These are phyloP conservation scores for Ondatra zibethicus DNA, from an alignment of 2,113 vertebrate genomes.

Conservation along the genomic window DNA sequence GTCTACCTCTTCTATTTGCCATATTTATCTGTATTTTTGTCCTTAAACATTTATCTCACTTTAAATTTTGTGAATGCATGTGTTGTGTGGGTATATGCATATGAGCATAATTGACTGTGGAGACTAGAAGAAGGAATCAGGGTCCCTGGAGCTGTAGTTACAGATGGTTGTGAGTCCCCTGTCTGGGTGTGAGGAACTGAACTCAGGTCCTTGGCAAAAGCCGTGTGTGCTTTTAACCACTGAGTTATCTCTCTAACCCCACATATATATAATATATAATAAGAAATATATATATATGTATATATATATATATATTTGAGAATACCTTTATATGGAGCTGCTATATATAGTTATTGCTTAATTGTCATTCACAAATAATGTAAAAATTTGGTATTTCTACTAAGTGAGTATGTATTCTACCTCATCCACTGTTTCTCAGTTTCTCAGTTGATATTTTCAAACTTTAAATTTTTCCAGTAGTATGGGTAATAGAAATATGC, in stretches of 20 bases:
- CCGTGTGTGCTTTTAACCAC: not conserved
- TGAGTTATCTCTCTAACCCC: not conserved
- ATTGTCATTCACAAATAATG: not conserved
- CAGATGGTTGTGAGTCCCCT: not conserved
- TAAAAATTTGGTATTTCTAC: not conserved
- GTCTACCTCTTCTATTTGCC: not conserved
- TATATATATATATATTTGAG: not conserved
- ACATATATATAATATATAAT: no score
- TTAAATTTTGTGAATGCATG: not conserved
- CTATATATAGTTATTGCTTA: not conserved
- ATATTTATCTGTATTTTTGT: not conserved
- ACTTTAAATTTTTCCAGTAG: not conserved
- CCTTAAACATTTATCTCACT: not conserved
- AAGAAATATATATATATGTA: not conserved
- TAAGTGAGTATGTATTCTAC: not conserved
- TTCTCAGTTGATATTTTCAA: constrained; percentile 32
- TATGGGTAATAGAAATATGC: not conserved
- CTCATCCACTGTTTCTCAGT: not conserved
- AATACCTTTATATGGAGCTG: not conserved
- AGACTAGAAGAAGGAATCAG: not conserved
- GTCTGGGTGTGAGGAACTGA: not conserved
- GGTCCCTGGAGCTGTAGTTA: not conserved
- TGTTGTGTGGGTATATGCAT: not conserved
- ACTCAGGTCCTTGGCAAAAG: not conserved
- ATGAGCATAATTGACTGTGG: not conserved